Conservation (phyloP, 2,888 invertebrate genomes). For the Cheilosia impressa region DNA sequence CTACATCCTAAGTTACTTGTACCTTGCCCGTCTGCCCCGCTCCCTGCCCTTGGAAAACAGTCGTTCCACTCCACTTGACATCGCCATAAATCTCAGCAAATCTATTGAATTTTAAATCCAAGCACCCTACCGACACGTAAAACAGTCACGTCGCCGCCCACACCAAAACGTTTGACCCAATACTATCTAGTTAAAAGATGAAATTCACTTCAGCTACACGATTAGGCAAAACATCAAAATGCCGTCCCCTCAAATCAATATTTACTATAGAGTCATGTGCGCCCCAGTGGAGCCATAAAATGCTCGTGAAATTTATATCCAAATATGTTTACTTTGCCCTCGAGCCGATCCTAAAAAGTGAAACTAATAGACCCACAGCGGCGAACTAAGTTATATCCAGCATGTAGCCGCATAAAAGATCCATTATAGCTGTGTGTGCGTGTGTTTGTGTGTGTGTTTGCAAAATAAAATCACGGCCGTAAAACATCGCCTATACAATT, state of each 20-base stretch:
- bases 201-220: constrained; percentile 4
- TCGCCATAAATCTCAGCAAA: not conserved
- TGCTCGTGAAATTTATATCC: constrained; percentile 36
- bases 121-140: not conserved
- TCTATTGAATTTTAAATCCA: constrained; percentile 8
- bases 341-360: constrained; percentile 48
- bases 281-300: constrained; percentile 41
- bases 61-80: not conserved
- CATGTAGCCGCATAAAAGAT: constrained; percentile 69
- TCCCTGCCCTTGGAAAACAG: no score
- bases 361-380: constrained; percentile 70
- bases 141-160: not conserved
- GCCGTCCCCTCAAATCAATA: constrained; percentile 41
- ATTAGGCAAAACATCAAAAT: constrained; percentile 40
- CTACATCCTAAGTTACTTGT: no score
- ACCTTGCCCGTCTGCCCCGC: no score
- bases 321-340: constrained; percentile 57
- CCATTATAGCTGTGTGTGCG: no score
- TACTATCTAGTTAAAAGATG: not conserved
- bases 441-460: constrained; percentile 36
- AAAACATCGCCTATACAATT: constrained; percentile 62
- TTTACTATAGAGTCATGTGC: constrained; percentile 28
- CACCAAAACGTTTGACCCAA: not conserved
- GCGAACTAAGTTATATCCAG: constrained; percentile 62
- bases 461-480: constrained; percentile 66